Evolutionary conservation across 1,140 invertebrate species (phyloP).

Genomic region (Ericerus pela): DNA sequence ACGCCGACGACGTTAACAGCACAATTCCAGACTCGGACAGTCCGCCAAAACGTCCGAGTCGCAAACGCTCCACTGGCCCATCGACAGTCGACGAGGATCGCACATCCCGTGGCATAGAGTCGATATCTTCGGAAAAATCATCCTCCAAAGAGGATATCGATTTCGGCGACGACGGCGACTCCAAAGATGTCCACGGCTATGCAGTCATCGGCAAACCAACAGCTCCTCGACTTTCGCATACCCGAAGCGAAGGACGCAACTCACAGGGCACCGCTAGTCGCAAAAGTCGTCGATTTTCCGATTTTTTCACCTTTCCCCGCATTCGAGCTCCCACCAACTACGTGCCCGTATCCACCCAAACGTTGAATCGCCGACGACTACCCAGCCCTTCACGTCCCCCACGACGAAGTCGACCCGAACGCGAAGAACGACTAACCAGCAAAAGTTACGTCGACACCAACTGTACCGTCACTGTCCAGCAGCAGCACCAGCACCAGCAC

Average conservation of each 20-base stretch:
- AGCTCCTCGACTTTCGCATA: background rate
- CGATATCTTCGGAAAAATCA: background rate
- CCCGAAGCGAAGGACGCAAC: background rate
- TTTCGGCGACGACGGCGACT: background rate
- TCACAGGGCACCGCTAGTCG: background rate
- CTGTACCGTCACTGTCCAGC: no score
- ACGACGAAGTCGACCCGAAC: background rate
- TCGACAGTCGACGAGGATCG: background rate
- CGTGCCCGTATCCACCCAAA: background rate
- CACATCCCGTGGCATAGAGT: slow-evolving; percentile 1
- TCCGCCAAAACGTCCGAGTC: background rate
- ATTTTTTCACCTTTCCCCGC: background rate
- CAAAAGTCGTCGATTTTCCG: slow-evolving; percentile 1
- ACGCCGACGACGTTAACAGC: background rate
- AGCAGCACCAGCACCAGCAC: no score
- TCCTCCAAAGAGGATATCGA: no score
- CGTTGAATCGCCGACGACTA: background rate
- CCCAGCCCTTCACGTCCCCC: background rate
- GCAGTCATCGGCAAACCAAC: background rate
- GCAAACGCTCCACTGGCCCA: background rate
- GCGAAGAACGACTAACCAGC: background rate
- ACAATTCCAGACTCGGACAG: background rate
- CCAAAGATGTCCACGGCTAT: background rate
- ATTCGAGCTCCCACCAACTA: background rate
- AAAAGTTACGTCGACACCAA: background rate